Evolutionary conservation across 1,140 invertebrate genomes (phyloP), one percentile per base, ranked within the genome.

Genomic region (Heliconius himera): DNA sequence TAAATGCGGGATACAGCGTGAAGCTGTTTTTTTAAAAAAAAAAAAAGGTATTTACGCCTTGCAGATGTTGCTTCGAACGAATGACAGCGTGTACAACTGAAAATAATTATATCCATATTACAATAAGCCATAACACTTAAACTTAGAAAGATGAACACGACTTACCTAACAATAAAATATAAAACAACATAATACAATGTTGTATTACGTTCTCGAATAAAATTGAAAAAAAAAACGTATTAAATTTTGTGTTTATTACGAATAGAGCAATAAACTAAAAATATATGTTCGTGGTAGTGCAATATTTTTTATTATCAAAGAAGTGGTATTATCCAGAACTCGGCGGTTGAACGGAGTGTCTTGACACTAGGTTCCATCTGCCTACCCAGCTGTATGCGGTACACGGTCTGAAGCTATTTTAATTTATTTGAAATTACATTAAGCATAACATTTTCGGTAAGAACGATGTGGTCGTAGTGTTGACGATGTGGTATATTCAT

Each of bases 101-200:
- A 79, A 79, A 74, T 51, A 56, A 70, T 49, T 20, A 70, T 16
- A 29, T 74, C 9, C 22, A 46, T 26, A 2, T 11, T 78, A 41
- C 33, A 49, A 66, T 76, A 6, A 70, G 16, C 38, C 38, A 76
- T 26, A 22, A 6, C 51, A 46, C 13, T 41, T 33, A 66, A 46
- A 66, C 22, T 26, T 46, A 22, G 26, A 16, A 3, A 20, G 60
- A 51, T 20, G 29, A 46, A 76, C 38, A 26, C 9, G 66, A 76
- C 74, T 76, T 22, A 76, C 74, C 56, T n/a, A 78, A 70, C 22
- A 74, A 75, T 70, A 75, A 71, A 70, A 71, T 38, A 49, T 22
- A 70, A 46, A 46, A 26, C 38, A 70, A 66, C 60, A 66, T 66
- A 29, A 66, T 29, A 66, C 60, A 66, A 66, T 66, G 60, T 66